Evolutionary conservation across 2,888 invertebrate genomes (phyloP).

Genomic region (Temnothorax unifasciatus): DNA sequence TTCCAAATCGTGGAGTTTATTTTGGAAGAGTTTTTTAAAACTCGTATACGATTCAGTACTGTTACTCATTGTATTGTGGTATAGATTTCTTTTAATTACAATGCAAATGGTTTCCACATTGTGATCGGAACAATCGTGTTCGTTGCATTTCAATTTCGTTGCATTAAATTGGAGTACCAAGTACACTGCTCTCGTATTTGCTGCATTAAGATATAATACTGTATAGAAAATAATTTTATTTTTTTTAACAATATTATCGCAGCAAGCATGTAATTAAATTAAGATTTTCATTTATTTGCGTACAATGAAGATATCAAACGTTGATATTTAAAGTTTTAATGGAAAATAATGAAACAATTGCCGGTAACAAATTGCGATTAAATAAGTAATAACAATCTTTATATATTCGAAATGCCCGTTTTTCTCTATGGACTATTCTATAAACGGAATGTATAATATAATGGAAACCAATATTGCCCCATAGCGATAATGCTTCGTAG

Average conservation of each 20-base stretch:
- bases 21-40: background rate
- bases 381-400: slow-evolving; percentile 10
- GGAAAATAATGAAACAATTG: background rate
- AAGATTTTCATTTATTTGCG: background rate
- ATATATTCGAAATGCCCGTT: background rate
- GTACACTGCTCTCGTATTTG: background rate
- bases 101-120: slow-evolving; percentile 5
- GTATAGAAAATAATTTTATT: background rate
- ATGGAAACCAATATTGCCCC: slow-evolving; percentile 45
- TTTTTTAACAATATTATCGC: background rate
- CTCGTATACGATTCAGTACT: background rate
- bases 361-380: background rate
- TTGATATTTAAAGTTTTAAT: background rate
- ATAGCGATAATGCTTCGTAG: slow-evolving; percentile 59
- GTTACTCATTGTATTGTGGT: background rate
- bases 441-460: slow-evolving; percentile 50
- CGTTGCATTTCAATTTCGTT: slow-evolving; percentile 11
- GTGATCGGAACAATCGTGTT: slow-evolving; percentile 16
- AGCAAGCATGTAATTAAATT: slow-evolving; percentile 14
- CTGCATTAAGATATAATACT: background rate
- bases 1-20: background rate
- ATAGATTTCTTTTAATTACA: slow-evolving; percentile 28
- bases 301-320: background rate
- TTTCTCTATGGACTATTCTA: slow-evolving; percentile 27
- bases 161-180: background rate